A percentile compares a stretch with the other conserved stretches of the same genome.
Conservation (phyloP, 2,888 invertebrate genomes). For the Volucella inflata region DNA sequence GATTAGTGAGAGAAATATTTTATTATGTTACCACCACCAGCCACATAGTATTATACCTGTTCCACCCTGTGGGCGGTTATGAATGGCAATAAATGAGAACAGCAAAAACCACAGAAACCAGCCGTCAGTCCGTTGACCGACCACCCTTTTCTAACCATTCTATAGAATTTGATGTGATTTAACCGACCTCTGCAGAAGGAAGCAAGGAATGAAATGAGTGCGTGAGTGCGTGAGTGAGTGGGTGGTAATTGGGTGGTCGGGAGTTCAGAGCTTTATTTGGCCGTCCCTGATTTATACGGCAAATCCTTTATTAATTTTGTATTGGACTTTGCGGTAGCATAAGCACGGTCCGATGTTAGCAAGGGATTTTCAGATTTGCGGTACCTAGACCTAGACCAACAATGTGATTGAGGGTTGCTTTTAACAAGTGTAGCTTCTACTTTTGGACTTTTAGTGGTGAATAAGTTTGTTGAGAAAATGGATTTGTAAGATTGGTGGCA, state of each 20-base stretch:
- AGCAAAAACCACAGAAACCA: slow-evolving; percentile 15
- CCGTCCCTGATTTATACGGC: slow-evolving; percentile 55
- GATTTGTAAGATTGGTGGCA: background rate
- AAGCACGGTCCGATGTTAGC: slow-evolving; percentile 45
- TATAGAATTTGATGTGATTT: slow-evolving; percentile 51
- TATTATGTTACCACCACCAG: slow-evolving; percentile 34
- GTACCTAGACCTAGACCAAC: background rate
- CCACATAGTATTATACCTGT: background rate
- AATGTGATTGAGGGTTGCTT: slow-evolving; percentile 51
- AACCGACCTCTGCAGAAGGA: slow-evolving; percentile 25
- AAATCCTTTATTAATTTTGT: slow-evolving; percentile 67
- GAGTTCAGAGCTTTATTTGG: slow-evolving; percentile 26
- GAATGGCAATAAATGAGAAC: slow-evolving; percentile 1
- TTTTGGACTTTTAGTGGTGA: background rate
- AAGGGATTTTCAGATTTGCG: slow-evolving; percentile 54
- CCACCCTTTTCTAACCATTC: slow-evolving; percentile 30
- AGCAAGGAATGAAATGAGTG: slow-evolving; percentile 13
- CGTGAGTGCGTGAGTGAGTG: slow-evolving; percentile 46
- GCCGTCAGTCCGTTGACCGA: slow-evolving; percentile 34
- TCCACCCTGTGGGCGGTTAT: background rate
- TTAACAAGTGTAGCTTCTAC: slow-evolving; percentile 18
- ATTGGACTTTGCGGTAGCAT: slow-evolving; percentile 60
- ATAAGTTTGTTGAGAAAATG: background rate
- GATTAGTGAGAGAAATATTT: slow-evolving; percentile 62
- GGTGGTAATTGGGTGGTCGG: background rate